A percentile compares a stretch with the other conserved stretches of the same genome.
Evolutionary conservation across 2,113 vertebrate species (phyloP).

Genomic region (Xiphophorus couchianus): DNA sequence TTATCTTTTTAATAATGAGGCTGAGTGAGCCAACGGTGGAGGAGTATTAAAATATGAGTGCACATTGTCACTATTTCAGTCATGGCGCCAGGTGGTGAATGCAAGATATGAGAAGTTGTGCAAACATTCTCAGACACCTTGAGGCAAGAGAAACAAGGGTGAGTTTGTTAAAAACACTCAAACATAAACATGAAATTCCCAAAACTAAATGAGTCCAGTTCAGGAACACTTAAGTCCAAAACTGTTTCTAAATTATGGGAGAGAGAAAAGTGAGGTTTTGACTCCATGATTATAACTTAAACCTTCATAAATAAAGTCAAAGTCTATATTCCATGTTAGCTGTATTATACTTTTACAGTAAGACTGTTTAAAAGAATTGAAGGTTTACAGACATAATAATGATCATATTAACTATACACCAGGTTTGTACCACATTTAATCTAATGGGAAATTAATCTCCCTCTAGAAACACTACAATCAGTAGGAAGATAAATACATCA

Average conservation of each 20-base stretch:
- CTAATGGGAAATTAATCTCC: no score
- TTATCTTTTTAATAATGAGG: slow-evolving; percentile 37
- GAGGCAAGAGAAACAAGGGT: slow-evolving; percentile 63
- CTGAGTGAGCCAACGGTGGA: slow-evolving; percentile 27
- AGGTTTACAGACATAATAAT: no score
- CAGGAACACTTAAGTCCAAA: slow-evolving; percentile 26
- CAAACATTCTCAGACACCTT: slow-evolving; percentile 68
- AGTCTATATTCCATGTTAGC: no score
- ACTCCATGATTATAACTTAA: not conserved
- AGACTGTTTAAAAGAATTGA: no score
- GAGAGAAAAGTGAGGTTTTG: not conserved
- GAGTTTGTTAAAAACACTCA: slow-evolving; percentile 62
- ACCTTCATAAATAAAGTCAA: not conserved
- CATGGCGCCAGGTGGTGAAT: slow-evolving; percentile 69
- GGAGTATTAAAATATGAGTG: slow-evolving; percentile 47
- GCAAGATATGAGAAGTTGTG: slow-evolving; percentile 71
- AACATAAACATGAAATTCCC: slow-evolving; percentile 7
- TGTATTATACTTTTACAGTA: no score
- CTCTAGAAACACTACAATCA: no score
- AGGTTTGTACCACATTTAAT: no score
- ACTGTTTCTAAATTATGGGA: not conserved
- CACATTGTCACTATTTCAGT: slow-evolving; percentile 58
- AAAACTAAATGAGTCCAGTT: slow-evolving; percentile 6
- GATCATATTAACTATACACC: no score
- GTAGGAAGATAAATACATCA: no score